phyloP scores from a whole-genome alignment of 2,888 invertebrate genomes.

The Amblyjoppa fuscipennis region DNA sequence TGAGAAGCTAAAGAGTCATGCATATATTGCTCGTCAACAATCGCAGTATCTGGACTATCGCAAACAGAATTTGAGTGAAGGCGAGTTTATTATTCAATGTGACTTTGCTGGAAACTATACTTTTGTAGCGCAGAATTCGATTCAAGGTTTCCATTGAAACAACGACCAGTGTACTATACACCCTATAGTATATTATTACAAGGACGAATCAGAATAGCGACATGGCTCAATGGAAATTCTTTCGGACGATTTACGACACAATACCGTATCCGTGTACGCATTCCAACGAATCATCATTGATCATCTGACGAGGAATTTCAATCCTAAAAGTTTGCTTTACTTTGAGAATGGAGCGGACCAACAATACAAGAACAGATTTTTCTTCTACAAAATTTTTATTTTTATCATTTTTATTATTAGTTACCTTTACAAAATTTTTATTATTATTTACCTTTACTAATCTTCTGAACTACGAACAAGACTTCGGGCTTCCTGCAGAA shows the following conservation, averaged over 20 bases:
- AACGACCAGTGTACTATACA: conserved; percentile 57
- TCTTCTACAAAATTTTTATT: too few species aligned
- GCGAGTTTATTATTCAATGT: too few species aligned
- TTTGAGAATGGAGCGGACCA: conserved; percentile 29
- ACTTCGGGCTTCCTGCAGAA: conserved; percentile 67
- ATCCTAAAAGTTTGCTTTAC: background rate
- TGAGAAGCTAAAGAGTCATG: conserved; percentile 49
- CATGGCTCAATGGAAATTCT: conserved; percentile 11
- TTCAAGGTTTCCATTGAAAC: conserved; percentile 65
- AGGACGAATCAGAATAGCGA: background rate
- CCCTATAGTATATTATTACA: conserved; percentile 61
- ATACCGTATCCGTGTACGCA: conserved; percentile 57
- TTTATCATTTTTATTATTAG: too few species aligned
- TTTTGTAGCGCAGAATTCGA: conserved; percentile 58
- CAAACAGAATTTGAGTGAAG: too few species aligned
- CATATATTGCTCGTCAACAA: conserved; percentile 57
- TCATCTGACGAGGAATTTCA: conserved; percentile 17
- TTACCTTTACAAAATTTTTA: conserved; percentile 16
- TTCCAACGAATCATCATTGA: conserved; percentile 27
- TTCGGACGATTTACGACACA: conserved; percentile 60
- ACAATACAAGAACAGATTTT: background rate
- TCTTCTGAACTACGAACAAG: conserved; percentile 40
- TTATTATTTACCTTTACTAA: conserved; percentile 34
- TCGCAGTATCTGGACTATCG: too few species aligned
- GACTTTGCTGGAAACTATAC: too few species aligned